Base-by-base conservation (phyloP, 2,888 invertebrate genomes). In the Epistrophella euchroma region DNA sequence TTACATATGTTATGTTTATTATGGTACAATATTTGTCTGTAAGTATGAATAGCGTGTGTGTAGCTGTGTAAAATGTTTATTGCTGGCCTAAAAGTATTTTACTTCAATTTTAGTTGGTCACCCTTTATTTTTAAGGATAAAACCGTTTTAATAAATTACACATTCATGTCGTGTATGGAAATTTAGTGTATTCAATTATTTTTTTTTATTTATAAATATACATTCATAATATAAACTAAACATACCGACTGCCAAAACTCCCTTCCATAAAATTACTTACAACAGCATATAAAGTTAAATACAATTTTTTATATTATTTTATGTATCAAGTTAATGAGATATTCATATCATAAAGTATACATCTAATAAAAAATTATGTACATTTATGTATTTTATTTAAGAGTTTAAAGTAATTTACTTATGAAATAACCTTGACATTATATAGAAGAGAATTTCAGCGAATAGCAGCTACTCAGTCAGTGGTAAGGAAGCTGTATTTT, bases 381-480 rank as follows among this genome's bases (percentile, higher is more conserved):
- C 82, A 86, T 50, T 56, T 68, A 72, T 58, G 47, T 68, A 68
- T 72, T 62, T 55, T 55, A 40, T 62, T 73, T 64, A 62, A 70
- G 43, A 45, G 43, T 62, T 64, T 19, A 2, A 60, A 56, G 56
- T 75, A 62, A 64, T 52, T 6, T 62, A 60, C 37, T 62, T 50
- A n/a, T n/a, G n/a, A n/a, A n/a, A 32, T 32, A 32, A 32, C 6
- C 15, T 52, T 47, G 25, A 68, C 32, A 19, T 71, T 56, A 45
- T 45, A 79, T 72, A 60, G 66, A 81, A 77, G 85, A 73, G 81
- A 76, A 76, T 66, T 74, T 78, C 45, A 86, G 73, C 52, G 64
- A 66, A 76, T 40, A 85, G 86, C 82, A 86, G 71, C 86, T 82
- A 82, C 73, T 86, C 81, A 77, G 85, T 81, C 85, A 81, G 73